phyloP scores from a whole-genome alignment of 2,113 vertebrate species.

The Taxidea taxus region DNA sequence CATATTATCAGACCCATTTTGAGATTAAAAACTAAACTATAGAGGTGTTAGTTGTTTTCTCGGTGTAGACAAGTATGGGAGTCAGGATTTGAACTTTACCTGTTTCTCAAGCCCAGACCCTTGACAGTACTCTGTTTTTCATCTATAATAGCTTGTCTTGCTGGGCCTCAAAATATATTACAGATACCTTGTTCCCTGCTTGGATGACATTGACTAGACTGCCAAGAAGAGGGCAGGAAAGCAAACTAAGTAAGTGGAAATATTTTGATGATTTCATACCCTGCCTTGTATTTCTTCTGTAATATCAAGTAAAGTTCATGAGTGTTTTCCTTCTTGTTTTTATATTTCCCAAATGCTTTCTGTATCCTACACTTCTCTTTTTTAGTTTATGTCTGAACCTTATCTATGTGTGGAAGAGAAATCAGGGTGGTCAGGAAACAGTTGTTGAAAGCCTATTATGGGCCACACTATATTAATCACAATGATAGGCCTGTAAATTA shows the following conservation, averaged over 20 bases:
- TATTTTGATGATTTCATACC: conserved; percentile 16
- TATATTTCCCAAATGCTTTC: not conserved
- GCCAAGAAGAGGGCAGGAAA: conserved; percentile 20
- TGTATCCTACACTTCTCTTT: not conserved
- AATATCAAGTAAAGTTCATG: not conserved
- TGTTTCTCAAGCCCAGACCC: not conserved
- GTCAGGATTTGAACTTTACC: not conserved
- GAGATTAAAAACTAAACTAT: conserved; percentile 33
- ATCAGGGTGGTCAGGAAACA: not conserved
- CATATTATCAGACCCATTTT: not conserved
- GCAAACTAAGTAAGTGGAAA: conserved; percentile 5
- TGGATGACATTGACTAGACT: not conserved
- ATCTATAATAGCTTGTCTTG: not conserved
- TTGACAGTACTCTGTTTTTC: not conserved
- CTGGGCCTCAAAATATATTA: conserved; percentile 18
- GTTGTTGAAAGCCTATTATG: not conserved
- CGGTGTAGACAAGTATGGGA: not conserved
- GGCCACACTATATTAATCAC: not conserved
- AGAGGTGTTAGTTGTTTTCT: conserved; percentile 27
- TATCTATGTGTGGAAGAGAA: not conserved
- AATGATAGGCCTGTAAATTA: conserved; percentile 5
- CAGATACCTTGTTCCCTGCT: not conserved
- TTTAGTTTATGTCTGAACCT: conserved; percentile 5
- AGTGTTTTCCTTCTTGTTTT: not conserved
- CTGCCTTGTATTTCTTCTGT: not conserved